Conservation (phyloP, 1,140 invertebrate species). For the Drosophila tsacasi region DNA sequence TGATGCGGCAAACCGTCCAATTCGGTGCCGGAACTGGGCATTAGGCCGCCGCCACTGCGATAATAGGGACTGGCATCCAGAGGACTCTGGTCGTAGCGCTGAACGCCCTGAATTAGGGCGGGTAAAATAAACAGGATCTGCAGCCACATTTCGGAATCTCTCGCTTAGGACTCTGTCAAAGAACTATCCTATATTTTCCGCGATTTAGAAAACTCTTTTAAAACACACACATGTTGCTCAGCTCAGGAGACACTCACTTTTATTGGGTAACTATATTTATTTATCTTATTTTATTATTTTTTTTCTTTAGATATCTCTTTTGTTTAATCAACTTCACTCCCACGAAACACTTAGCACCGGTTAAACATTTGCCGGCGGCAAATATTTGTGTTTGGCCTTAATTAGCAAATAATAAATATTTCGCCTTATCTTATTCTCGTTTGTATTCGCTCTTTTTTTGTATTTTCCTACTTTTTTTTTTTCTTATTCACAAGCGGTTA, state of each 20-base stretch:
- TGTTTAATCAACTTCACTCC: slow-evolving; percentile 20
- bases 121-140: slow-evolving; percentile 50
- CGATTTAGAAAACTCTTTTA: not conserved
- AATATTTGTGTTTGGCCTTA: slow-evolving; percentile 37
- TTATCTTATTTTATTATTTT: not conserved
- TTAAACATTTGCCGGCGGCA: slow-evolving; percentile 41
- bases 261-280: not conserved
- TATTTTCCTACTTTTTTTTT: slow-evolving; percentile 1
- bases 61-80: slow-evolving; percentile 74
- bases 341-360: slow-evolving; percentile 37
- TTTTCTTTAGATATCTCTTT: slow-evolving; percentile 6
- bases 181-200: slow-evolving; percentile 2
- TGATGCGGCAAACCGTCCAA: slow-evolving; percentile 86
- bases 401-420: slow-evolving; percentile 43
- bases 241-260: slow-evolving; percentile 8
- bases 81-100: slow-evolving; percentile 69
- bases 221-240: slow-evolving; percentile 31
- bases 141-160: slow-evolving; percentile 48
- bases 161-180: not conserved
- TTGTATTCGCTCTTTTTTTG: slow-evolving; percentile 15
- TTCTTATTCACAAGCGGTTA: not conserved
- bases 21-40: slow-evolving; percentile 54
- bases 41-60: slow-evolving; percentile 59
- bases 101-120: slow-evolving; percentile 41
- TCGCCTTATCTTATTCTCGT: slow-evolving; percentile 6